Evolutionary conservation across 2,797 vertebrate species (phyloP).

Genomic region (Ataeniobius toweri): DNA sequence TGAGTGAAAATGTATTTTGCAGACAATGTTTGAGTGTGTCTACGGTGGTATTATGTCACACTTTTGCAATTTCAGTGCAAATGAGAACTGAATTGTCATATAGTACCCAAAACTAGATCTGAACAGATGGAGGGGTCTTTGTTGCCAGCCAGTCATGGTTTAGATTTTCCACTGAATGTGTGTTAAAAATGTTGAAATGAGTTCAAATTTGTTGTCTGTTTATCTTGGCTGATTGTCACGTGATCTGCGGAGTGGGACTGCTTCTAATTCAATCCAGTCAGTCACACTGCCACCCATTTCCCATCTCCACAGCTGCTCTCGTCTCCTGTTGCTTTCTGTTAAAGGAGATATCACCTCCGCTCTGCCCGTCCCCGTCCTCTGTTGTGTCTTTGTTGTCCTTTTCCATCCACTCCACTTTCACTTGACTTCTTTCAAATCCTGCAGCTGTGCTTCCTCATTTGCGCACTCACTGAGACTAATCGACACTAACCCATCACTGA

Average conservation of each 20-base stretch:
- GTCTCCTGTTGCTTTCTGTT: slow-evolving; percentile 60
- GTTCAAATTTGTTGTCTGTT: slow-evolving; percentile 34
- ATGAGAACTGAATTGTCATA: slow-evolving; percentile 3
- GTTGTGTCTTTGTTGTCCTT: slow-evolving; percentile 52
- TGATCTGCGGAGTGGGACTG: slow-evolving; percentile 37
- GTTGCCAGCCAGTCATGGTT: slow-evolving; percentile 1
- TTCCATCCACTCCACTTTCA: slow-evolving; percentile 49
- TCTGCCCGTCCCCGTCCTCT: slow-evolving; percentile 16
- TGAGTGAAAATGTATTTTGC: not conserved
- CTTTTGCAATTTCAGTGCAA: slow-evolving; percentile 1
- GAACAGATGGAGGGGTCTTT: slow-evolving; percentile 34
- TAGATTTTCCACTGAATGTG: slow-evolving; percentile 44
- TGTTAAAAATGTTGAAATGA: slow-evolving; percentile 39
- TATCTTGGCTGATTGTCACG: slow-evolving; percentile 33
- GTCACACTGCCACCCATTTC: slow-evolving; percentile 54
- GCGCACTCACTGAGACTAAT: slow-evolving; percentile 61
- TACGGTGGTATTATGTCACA: not conserved
- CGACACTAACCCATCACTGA: slow-evolving; percentile 47
- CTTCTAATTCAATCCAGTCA: slow-evolving; percentile 62
- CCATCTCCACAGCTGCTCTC: slow-evolving; percentile 34
- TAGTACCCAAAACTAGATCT: slow-evolving; percentile 11
- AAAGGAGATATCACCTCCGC: slow-evolving; percentile 66
- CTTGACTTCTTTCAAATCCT: slow-evolving; percentile 47
- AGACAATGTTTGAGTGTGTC: not conserved
- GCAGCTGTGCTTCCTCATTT: slow-evolving; percentile 53